Conservation (phyloP, 1,140 invertebrate species). For the Drosophila ambigua region DNA sequence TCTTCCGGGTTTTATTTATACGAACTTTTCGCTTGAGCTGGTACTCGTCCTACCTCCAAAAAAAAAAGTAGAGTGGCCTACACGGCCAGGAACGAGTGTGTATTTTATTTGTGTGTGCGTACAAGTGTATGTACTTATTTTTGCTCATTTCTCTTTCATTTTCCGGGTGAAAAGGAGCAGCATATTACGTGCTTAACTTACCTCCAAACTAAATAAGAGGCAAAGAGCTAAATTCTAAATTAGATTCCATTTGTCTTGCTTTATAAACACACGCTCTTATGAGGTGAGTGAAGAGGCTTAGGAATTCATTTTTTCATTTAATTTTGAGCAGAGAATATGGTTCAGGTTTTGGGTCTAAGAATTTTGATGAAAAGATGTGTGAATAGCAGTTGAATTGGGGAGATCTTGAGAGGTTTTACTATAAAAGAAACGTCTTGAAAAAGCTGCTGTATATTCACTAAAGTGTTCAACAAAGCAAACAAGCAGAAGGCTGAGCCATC, state of each 20-base stretch:
- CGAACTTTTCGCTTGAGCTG: conserved; percentile 45
- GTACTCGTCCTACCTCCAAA: conserved; percentile 12
- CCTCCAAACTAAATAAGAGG: conserved; percentile 48
- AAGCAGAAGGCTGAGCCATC: conserved; percentile 1
- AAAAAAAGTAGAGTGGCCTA: conserved; percentile 38
- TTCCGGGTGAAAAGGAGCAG: conserved; percentile 26
- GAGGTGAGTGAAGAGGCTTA: conserved; percentile 6
- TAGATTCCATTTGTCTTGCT: conserved; percentile 59
- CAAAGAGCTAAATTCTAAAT: conserved; percentile 56
- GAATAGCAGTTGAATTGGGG: conserved; percentile 2
- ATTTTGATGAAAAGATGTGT: conserved; percentile 19
- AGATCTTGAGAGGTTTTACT: too few species aligned
- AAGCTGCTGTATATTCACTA: too few species aligned
- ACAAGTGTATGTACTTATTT: conserved; percentile 50
- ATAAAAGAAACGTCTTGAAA: too few species aligned
- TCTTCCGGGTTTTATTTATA: conserved; percentile 52
- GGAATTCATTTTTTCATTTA: conserved; percentile 26
- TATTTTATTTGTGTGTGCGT: conserved; percentile 11
- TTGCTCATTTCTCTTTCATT: conserved; percentile 69
- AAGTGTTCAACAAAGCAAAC: background rate
- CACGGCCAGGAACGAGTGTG: background rate
- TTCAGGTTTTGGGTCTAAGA: conserved; percentile 31
- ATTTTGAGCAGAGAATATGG: conserved; percentile 11
- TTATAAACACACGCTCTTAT: background rate
- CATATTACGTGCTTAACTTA: conserved; percentile 41